Evolutionary conservation across 2,797 vertebrate species (phyloP).

Genomic region (Tapera naevia): DNA sequence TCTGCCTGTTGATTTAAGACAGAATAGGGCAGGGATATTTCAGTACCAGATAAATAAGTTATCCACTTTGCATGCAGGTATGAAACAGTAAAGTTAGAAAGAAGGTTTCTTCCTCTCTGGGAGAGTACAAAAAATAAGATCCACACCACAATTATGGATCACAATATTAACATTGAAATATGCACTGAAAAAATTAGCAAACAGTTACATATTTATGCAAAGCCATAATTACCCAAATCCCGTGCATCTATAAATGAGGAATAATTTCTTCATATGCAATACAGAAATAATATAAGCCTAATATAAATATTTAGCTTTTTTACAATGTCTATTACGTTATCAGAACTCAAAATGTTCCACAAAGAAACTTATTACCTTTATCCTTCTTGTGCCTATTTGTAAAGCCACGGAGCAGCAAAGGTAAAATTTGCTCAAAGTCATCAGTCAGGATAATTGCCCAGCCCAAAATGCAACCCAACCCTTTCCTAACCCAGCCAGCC

Average conservation of each 20-base stretch:
- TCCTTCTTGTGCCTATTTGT: not conserved
- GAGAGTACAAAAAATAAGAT: not conserved
- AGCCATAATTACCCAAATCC: slow-evolving; percentile 30
- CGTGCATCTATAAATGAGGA: not conserved
- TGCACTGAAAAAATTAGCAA: not conserved
- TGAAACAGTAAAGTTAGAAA: not conserved
- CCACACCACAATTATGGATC: not conserved
- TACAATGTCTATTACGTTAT: not conserved
- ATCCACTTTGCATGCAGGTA: not conserved
- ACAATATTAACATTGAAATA: not conserved
- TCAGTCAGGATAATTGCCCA: slow-evolving; percentile 34
- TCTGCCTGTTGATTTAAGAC: not conserved
- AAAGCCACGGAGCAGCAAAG: not conserved
- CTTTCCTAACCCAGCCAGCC: not conserved
- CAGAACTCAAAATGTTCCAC: not conserved
- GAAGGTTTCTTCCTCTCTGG: not conserved
- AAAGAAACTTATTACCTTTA: not conserved
- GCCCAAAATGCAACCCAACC: not conserved
- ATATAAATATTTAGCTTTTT: slow-evolving; percentile 30
- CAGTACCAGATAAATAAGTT: not conserved
- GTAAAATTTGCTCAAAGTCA: slow-evolving; percentile 24
- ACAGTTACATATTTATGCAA: slow-evolving; percentile 36
- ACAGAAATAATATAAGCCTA: slow-evolving; percentile 13
- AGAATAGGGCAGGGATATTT: not conserved
- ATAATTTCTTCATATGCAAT: not conserved